These are phyloP conservation scores for Cheilosia grossa DNA, from an alignment of 2,888 invertebrate species.

Conservation along the genomic window DNA sequence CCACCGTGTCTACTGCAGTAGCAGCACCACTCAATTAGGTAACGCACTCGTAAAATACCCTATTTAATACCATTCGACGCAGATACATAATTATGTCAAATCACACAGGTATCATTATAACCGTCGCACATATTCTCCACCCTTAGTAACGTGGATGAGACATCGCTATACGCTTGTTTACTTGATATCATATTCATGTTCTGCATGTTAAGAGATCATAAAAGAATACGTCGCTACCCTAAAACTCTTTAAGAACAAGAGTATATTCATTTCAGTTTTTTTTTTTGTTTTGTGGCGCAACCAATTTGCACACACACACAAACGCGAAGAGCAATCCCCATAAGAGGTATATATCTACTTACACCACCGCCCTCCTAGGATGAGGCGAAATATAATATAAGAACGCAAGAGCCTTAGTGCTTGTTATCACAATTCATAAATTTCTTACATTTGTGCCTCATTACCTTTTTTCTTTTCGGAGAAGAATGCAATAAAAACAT, in stretches of 20 bases:
- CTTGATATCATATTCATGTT: conserved; percentile 74
- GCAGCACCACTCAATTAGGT: conserved; percentile 66
- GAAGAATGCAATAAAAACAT: conserved; percentile 68
- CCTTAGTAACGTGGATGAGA: conserved; percentile 29
- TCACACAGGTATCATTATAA: conserved; percentile 73
- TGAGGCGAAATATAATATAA: neutral
- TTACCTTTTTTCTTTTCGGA: conserved; percentile 55
- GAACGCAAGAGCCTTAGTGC: conserved; percentile 42
- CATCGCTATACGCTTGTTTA: conserved; percentile 66
- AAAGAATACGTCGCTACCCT: conserved; percentile 52
- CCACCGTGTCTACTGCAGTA: conserved; percentile 12
- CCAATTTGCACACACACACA: conserved; percentile 47
- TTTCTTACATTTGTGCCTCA: conserved; percentile 76
- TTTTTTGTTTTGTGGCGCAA: neutral
- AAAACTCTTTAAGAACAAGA: conserved; percentile 28
- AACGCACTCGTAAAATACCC: conserved; percentile 62
- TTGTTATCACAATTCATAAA: conserved; percentile 75
- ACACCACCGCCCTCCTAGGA: conserved; percentile 34
- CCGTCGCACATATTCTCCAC: conserved; percentile 40
- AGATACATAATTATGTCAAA: conserved; percentile 74
- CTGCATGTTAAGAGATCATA: conserved; percentile 73
- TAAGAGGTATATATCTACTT: conserved; percentile 67
- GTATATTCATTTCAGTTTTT: neutral
- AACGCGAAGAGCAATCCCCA: conserved; percentile 22
- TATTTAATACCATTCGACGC: conserved; percentile 65